phyloP scores from a whole-genome alignment of 2,888 invertebrate genomes.

The Agrochola circellaris region DNA sequence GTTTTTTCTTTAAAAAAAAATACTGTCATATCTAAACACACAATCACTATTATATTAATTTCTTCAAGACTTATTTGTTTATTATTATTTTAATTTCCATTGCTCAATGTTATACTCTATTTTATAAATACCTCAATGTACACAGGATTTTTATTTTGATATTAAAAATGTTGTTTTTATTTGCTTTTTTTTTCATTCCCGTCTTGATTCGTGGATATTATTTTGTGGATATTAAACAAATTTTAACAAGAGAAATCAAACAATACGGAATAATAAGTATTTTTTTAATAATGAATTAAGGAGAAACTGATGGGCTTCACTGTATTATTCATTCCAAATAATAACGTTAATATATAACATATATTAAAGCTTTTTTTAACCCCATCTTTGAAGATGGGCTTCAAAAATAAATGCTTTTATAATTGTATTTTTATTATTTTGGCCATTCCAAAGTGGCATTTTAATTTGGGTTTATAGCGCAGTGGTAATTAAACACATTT shows the following conservation, averaged over 20 bases:
- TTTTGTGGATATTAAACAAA: neutral
- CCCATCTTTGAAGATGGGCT: too few species aligned
- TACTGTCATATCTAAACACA: too few species aligned
- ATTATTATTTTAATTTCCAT: neutral
- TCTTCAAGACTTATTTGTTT: constrained; percentile 8
- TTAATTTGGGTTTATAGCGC: neutral
- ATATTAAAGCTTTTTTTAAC: too few species aligned
- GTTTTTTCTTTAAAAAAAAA: neutral
- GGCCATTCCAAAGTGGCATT: neutral
- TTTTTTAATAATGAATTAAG: too few species aligned
- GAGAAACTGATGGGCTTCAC: neutral
- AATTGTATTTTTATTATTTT: neutral
- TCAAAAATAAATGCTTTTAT: too few species aligned
- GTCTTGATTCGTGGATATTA: too few species aligned
- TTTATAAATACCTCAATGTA: constrained; percentile 44
- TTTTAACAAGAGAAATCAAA: neutral
- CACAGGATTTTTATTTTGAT: constrained; percentile 55
- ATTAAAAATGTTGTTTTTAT: constrained; percentile 51
- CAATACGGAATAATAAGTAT: neutral
- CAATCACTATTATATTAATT: neutral
- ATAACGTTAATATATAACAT: too few species aligned
- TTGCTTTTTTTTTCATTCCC: constrained; percentile 1
- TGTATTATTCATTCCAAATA: neutral
- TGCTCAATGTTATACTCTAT: constrained; percentile 50
- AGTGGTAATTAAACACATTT: too few species aligned